Conservation (phyloP, 1,140 invertebrate species). For the Delia radicum region DNA sequence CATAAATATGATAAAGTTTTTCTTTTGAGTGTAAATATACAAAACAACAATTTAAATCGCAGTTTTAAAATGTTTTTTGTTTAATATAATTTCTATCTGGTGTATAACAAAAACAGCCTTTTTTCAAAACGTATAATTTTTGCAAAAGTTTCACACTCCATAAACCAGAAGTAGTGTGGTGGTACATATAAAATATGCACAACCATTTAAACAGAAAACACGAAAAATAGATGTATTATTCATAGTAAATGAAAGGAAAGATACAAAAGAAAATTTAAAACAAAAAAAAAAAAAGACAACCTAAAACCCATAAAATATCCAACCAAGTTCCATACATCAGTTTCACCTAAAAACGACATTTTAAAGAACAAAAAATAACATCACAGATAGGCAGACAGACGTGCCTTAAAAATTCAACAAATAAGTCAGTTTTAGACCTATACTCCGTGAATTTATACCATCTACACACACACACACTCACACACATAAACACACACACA, state of each 20-base stretch:
- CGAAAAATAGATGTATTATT: neutral
- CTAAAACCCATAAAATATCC: neutral
- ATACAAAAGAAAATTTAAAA: neutral
- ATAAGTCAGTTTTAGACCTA: too few relatives aligned
- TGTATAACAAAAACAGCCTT: too few relatives aligned
- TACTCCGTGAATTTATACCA: neutral
- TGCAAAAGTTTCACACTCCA: neutral
- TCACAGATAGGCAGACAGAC: neutral
- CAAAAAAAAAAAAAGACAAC: neutral
- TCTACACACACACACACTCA: neutral
- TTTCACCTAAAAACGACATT: neutral
- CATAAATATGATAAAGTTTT: too few relatives aligned
- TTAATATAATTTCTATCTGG: too few relatives aligned
- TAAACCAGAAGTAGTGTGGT: neutral
- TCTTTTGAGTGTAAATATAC: too few relatives aligned
- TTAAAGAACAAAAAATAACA: neutral
- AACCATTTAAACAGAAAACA: neutral
- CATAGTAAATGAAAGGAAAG: neutral
- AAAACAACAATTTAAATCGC: too few relatives aligned
- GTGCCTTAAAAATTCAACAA: neutral
- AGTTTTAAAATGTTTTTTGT: too few relatives aligned
- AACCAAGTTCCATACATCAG: neutral
- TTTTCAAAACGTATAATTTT: too few relatives aligned
- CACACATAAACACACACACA: neutral
- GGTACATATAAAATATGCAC: neutral